Base-by-base conservation (phyloP, 2,113 vertebrate species). In the Dinomys branickii region DNA sequence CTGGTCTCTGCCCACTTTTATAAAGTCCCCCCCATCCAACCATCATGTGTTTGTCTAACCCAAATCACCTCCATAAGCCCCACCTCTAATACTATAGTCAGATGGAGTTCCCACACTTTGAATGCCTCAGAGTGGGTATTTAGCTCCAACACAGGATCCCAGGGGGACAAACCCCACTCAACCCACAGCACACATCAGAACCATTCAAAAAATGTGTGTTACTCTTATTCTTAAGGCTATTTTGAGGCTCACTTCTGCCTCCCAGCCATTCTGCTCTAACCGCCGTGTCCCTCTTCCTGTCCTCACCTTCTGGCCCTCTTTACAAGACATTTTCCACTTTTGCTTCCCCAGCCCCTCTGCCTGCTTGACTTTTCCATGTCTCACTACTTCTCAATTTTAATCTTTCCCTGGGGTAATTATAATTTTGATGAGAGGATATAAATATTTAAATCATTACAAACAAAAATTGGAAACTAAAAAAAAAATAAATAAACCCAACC, bases 351-450 rank as follows among this genome's bases (percentile, higher is more conserved):
- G 44, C 54, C 12, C 59, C 41, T 81, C n/a, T 50, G 26, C 7
- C 69, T 52, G 69, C 38, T 52, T 14, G 2, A 61, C 58, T 52
- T 58, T 71, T 52, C 59, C 13, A n/a, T 9, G 11, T 90, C 90
- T 94, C 59, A 14, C 83, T 47, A 9, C 59, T 88, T 83, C 65
- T 83, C 61, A 54, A 78, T 38, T 90, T 89, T 90, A 85, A 61
- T 44, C 38, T 92, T 88, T 97, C 35, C 59, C 50, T 12, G 41
- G 67, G 33, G 44, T 56, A 91, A 69, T 94, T 84, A 44, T 41
- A 77, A 85, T 85, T 84, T 94, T 67, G 69, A 91, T 35, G 50
- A 97, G 54, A 78, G 14, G 28, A 44, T 94, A 19, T 13, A 80
- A 26, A n/a, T 33, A 61, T 67, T 65, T 65, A 75, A 92, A 75